These are phyloP conservation scores for Arion vulgaris DNA, from an alignment of 1,140 invertebrate species.

Conservation along the genomic window DNA sequence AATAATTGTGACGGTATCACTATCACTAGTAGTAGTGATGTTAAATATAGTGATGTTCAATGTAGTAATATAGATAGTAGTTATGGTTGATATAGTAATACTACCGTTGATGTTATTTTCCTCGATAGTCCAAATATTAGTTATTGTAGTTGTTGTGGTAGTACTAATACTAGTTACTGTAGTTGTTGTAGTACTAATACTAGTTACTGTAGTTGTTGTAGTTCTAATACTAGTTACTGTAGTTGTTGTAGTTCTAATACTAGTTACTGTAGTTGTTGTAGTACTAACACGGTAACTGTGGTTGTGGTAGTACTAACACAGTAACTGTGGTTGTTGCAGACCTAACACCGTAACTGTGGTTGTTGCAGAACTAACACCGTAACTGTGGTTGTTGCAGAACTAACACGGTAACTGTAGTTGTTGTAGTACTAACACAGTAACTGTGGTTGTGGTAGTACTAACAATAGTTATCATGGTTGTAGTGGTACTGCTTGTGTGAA, in stretches of 20 bases:
- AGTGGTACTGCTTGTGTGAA: too few species aligned
- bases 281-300: not conserved
- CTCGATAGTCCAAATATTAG: not conserved
- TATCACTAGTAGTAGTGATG: not conserved
- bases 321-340: too few species aligned
- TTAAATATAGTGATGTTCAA: too few species aligned
- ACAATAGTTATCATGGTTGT: too few species aligned
- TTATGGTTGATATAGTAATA: not conserved
- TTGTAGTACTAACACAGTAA: too few species aligned
- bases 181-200: not conserved
- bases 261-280: not conserved
- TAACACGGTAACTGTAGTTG: too few species aligned
- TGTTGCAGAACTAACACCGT: too few species aligned
- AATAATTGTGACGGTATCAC: not conserved
- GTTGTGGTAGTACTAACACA: too few species aligned
- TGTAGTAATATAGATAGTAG: not conserved
- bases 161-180: not conserved
- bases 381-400: too few species aligned
- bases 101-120: not conserved
- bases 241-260: not conserved
- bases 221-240: not conserved
- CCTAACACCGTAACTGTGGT: too few species aligned
- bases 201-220: not conserved
- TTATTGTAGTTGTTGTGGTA: not conserved
- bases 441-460: too few species aligned